A percentile compares a stretch with the other conserved stretches of the same genome.
Conservation (phyloP, 2,888 invertebrate genomes). For the Lithophane ornitopus region DNA sequence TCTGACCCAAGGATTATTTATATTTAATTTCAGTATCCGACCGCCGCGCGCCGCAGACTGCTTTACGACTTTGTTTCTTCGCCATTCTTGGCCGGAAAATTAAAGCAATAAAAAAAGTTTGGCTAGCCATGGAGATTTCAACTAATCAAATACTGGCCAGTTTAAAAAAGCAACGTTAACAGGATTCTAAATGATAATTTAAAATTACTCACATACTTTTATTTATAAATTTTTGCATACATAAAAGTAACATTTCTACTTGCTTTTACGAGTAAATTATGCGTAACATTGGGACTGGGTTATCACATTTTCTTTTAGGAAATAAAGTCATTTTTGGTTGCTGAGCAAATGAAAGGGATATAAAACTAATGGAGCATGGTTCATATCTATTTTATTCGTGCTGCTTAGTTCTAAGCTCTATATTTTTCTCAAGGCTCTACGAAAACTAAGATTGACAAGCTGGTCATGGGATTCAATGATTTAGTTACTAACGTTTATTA, state of each 20-base stretch:
- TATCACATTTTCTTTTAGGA: constrained; percentile 16
- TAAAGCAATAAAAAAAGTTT: constrained; percentile 70
- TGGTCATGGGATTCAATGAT: background rate
- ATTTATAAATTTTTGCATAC: background rate
- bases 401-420: constrained; percentile 30
- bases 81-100: constrained; percentile 59
- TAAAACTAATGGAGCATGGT: constrained; percentile 58
- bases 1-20: constrained; percentile 56
- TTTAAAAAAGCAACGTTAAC: background rate
- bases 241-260: background rate
- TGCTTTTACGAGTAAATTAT: constrained; percentile 11
- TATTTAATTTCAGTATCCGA: constrained; percentile 63
- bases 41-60: constrained; percentile 55
- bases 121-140: constrained; percentile 46
- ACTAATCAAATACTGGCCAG: constrained; percentile 49
- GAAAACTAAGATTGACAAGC: constrained; percentile 6
- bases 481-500: background rate
- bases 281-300: background rate
- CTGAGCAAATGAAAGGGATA: constrained; percentile 43
- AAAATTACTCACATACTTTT: background rate
- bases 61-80: constrained; percentile 60
- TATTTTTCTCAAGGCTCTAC: constrained; percentile 22
- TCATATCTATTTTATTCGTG: constrained; percentile 51
- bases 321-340: constrained; percentile 36
- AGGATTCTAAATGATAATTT: constrained; percentile 8